phyloP scores from a whole-genome alignment of 2,888 invertebrate genomes.

The Lasioglossum malachurum region DNA sequence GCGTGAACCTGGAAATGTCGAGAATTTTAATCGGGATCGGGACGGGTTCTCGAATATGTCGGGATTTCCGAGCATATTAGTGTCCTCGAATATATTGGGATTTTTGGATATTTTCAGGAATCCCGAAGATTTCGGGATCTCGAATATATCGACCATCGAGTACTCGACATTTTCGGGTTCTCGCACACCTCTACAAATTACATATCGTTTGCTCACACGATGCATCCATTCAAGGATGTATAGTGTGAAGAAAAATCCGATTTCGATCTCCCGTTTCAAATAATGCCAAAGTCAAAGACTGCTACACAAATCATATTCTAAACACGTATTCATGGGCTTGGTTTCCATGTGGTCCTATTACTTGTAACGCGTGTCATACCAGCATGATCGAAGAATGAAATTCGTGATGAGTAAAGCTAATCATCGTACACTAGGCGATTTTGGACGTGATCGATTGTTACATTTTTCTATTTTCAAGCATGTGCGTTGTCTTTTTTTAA shows the following conservation, averaged over 20 bases:
- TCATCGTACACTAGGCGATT: slow-evolving; percentile 33
- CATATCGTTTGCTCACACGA: not conserved
- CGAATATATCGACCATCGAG: not conserved
- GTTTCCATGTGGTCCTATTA: slow-evolving; percentile 39
- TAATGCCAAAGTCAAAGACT: slow-evolving; percentile 68
- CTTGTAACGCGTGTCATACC: slow-evolving; percentile 43
- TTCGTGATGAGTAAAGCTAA: slow-evolving; percentile 12
- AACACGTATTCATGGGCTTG: slow-evolving; percentile 58
- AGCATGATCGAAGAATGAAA: slow-evolving; percentile 45
- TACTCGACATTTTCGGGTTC: not conserved
- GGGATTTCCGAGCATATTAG: too few species aligned
- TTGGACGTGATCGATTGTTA: slow-evolving; percentile 39
- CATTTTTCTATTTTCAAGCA: slow-evolving; percentile 24
- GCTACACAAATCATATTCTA: slow-evolving; percentile 48
- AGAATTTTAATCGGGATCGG: too few species aligned
- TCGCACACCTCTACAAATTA: not conserved
- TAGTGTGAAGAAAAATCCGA: not conserved
- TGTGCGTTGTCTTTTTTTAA: not conserved
- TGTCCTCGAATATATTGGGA: too few species aligned
- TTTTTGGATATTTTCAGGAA: too few species aligned
- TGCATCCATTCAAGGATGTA: not conserved
- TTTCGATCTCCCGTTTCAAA: slow-evolving; percentile 45
- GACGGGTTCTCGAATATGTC: too few species aligned
- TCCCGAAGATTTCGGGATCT: not conserved
- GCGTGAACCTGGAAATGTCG: not conserved